Evolutionary conservation across 1,140 invertebrate genomes (phyloP), one percentile per base, ranked within the genome.

Genomic region (Globodera ellingtonae): DNA sequence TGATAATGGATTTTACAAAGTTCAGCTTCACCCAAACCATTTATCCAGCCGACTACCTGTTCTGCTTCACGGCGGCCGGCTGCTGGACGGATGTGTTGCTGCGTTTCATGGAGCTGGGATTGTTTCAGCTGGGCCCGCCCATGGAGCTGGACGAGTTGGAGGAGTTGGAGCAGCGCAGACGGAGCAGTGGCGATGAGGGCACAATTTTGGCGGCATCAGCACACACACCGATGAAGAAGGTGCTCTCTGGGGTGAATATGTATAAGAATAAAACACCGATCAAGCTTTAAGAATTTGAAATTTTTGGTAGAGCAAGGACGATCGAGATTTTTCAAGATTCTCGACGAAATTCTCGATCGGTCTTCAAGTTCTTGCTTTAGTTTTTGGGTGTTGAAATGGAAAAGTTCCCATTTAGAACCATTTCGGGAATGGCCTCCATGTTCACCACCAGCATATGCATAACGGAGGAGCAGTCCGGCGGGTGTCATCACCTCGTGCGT

Each of bases 31-130:
- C 87, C 7, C 87, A 89, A 72, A 88, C 87, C 18, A 83, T 89
- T n/a, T 89, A 89, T 77, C 87, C 87, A 6, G 75, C 87, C 50
- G 87, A 89, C 66, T 89, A 89, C 66, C 78, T 89, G 13, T 88
- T 80, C 72, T 84, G 83, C 10, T 89, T 89, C 65, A 89, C 87
- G 13, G 84, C 82, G 18, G 84, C 84, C 75, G 87, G 87, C 9
- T 89, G 87, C 75, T 89, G 88, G 82, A 81, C 87, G 81, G 87
- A 89, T 74, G 71, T 89, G 10, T 67, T 89, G 72, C 74, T 86
- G 65, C 78, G 82, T 47, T 89, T 89, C 76, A 62, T 86, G 62
- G 79, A 87, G 75, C 84, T 87, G 82, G 87, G 87, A 7, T 80
- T 81, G 47, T 89, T 89, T 86, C 87, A 89, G 81, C 56, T 89